Base-by-base conservation (phyloP, 2,113 vertebrate genomes). In the Lutjanus erythropterus region DNA sequence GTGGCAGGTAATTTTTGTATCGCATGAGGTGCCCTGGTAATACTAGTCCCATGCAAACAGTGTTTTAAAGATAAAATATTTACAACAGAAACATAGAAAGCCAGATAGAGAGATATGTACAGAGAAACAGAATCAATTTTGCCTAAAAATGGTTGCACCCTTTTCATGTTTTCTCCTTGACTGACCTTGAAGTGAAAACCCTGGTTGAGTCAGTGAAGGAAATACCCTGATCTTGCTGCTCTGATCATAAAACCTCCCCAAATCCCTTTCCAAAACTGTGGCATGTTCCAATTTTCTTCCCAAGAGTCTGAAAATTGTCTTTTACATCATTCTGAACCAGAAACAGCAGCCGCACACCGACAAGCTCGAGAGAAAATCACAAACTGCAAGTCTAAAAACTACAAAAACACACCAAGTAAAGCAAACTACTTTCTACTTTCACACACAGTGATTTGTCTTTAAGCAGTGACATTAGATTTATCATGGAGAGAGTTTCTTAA, bases 271-370 rank as follows among this genome's bases (percentile, higher is more conserved):
- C 82, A 81, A 84, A 88, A 79, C 46, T 69, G 50, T 81, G 78
- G 67, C 71, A 73, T 74, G 62, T 60, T 84, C 56, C 77, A 85
- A 85, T 87, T 88, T 86, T 86, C 84, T 80, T 80, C 31, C 50
- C 35, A 14, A 37, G 29, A 77, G 69, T 81, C 42, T 80, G 75
- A 91, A 91, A 88, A 86, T 84, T 85, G 80, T 83, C 42, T 86
- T 59, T n/a, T 6, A 47, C 19, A 11, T 65, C 19, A 27, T 39
- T 49, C 11, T 55, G 56, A 71, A 41, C 19, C 56, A 76, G 42
- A 73, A 33, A 65, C 53, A 86, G 65, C 81, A 84, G 75, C 73
- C 60, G 4, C 71, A 87, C 72, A 75, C 75, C 19, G n/a, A 81
- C 4, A 55, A 77, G 61, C 67, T 49, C 73, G 11, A 69, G 21